Evolutionary conservation across 2,797 vertebrate genomes (phyloP).

Genomic region (Pangasius sanitwongsei): DNA sequence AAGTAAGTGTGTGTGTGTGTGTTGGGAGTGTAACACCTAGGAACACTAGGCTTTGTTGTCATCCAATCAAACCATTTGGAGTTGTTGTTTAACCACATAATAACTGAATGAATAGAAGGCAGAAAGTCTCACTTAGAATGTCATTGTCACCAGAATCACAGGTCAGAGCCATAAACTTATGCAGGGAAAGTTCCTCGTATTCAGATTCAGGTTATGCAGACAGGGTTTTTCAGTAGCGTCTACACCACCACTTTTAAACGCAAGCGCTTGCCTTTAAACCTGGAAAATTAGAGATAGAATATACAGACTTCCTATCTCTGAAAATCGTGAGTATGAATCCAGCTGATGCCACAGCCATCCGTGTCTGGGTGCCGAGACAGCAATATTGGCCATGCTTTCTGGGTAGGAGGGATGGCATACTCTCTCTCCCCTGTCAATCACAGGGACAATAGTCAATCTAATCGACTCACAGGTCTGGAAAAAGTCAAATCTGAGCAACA

Average conservation of each 20-base stretch:
- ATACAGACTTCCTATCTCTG: neutral
- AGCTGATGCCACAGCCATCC: neutral
- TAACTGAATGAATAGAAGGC: neutral
- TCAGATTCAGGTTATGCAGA: neutral
- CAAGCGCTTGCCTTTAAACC: neutral
- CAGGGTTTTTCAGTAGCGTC: neutral
- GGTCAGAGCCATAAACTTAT: neutral
- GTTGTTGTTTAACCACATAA: neutral
- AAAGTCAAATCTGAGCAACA: neutral
- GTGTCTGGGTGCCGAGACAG: neutral
- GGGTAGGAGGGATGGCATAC: neutral
- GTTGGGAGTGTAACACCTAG: neutral
- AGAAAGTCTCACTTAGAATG: neutral
- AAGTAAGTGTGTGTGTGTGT: slow-evolving; percentile 79
- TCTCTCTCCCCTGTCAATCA: neutral
- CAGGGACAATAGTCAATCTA: neutral
- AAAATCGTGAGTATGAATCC: neutral
- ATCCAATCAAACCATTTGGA: neutral
- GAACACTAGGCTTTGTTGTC: neutral
- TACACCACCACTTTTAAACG: neutral
- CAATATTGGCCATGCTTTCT: neutral
- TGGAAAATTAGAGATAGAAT: neutral
- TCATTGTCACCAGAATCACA: neutral
- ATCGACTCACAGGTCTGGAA: neutral
- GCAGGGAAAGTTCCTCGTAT: neutral